Conservation (phyloP, 2,797 vertebrate genomes). For the Cercopithecus petaurista region DNA sequence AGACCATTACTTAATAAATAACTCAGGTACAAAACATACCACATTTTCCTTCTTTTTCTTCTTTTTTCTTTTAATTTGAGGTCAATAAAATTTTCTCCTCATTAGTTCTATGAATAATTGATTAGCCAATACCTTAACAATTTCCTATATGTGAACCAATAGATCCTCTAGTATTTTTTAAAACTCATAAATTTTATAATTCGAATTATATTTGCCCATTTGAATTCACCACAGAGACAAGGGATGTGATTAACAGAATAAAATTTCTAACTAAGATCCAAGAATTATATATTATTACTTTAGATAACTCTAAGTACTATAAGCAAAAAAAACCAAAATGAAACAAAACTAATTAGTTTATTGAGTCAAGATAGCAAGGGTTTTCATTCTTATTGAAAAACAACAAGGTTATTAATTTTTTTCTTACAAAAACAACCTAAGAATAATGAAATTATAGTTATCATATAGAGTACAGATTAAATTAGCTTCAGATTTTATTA, state of each 20-base stretch:
- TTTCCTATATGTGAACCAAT: neutral
- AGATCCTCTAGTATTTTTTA: neutral
- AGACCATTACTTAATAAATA: neutral
- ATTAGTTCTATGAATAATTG: neutral
- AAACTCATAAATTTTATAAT: neutral
- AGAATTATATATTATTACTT: neutral
- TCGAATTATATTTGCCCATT: neutral
- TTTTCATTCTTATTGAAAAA: neutral
- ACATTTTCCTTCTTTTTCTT: neutral
- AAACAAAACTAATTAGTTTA: neutral
- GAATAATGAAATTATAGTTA: neutral
- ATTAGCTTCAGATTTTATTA: neutral
- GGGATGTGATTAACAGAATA: neutral
- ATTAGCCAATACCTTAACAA: neutral
- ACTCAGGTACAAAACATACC: neutral
- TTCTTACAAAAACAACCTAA: neutral
- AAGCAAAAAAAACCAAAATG: neutral
- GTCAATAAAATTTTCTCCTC: neutral
- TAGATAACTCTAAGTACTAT: neutral
- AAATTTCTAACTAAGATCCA: neutral
- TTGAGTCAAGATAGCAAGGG: neutral
- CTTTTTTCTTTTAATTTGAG: neutral
- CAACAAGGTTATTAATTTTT: neutral
- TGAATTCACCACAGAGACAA: neutral
- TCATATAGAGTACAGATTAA: neutral